Evolutionary conservation across 64 coral and sea anemone species (phyloP).

Genomic region (Actinia tenebrosa): DNA sequence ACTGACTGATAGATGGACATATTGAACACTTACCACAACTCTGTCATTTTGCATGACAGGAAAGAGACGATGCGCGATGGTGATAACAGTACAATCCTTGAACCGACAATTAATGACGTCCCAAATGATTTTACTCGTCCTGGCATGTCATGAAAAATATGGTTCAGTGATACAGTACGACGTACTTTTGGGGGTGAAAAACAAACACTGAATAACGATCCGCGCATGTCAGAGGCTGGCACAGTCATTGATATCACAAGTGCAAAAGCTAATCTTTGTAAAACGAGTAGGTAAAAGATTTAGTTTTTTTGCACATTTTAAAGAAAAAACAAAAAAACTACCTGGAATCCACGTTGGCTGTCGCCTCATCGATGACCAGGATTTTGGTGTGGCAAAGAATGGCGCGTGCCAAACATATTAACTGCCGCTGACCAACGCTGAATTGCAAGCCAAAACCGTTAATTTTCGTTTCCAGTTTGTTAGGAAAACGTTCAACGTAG

Average conservation of each 20-base stretch:
- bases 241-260: too few relatives aligned
- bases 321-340: background rate
- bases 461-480: slow-evolving; percentile 8
- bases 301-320: background rate
- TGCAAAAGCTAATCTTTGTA: too few relatives aligned
- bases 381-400: slow-evolving; percentile 23
- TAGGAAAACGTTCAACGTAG: background rate
- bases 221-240: too few relatives aligned
- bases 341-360: slow-evolving; percentile 19
- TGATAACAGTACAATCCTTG: slow-evolving; percentile 15
- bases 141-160: background rate
- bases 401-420: slow-evolving; percentile 38
- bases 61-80: slow-evolving; percentile 31
- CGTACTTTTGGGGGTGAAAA: too few relatives aligned
- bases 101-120: slow-evolving; percentile 14
- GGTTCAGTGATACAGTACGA: too few relatives aligned
- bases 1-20: background rate
- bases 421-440: slow-evolving; percentile 33
- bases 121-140: slow-evolving; percentile 32
- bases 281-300: too few relatives aligned
- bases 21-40: slow-evolving; percentile 6
- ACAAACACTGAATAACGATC: too few relatives aligned
- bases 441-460: background rate
- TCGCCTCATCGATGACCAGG: slow-evolving; percentile 25
- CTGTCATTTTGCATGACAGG: slow-evolving; percentile 14